phyloP scores from a whole-genome alignment of 2,888 invertebrate species.

The Clistopyga incitator region DNA sequence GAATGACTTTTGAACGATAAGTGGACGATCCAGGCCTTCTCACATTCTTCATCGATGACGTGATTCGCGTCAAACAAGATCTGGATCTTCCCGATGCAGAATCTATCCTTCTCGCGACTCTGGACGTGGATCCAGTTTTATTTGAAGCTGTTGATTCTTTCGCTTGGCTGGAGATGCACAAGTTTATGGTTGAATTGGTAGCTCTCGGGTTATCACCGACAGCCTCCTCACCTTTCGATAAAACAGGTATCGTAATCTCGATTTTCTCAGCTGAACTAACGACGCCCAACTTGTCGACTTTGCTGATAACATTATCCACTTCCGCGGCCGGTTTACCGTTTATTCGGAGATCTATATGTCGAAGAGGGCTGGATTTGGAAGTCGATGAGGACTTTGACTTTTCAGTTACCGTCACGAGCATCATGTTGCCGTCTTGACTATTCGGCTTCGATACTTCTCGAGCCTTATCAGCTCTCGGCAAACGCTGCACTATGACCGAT shows the following conservation, averaged over 20 bases:
- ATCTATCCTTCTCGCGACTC: background rate
- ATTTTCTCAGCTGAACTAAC: constrained; percentile 71
- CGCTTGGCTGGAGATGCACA: constrained; percentile 44
- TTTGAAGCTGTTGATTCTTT: background rate
- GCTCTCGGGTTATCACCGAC: background rate
- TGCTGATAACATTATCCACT: constrained; percentile 68
- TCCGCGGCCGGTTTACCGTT: constrained; percentile 72
- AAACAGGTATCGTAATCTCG: constrained; percentile 71
- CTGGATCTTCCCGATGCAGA: constrained; percentile 9
- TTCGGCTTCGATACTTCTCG: background rate
- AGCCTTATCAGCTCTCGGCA: background rate
- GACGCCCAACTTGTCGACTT: constrained; percentile 69
- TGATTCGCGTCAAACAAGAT: background rate
- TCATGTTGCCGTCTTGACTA: constrained; percentile 31
- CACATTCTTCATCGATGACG: constrained; percentile 15
- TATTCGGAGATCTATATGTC: constrained; percentile 73
- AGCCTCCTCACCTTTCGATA: constrained; percentile 3
- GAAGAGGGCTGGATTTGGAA: constrained; percentile 33
- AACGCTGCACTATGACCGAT: constrained; percentile 65
- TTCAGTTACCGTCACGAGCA: constrained; percentile 63
- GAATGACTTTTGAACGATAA: constrained; percentile 45
- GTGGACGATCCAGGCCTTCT: background rate
- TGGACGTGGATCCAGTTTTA: background rate
- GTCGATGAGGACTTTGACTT: constrained; percentile 43
- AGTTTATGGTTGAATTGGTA: constrained; percentile 51